A percentile compares a stretch with the other conserved stretches of the same genome.
phyloP scores from a whole-genome alignment of 2,797 vertebrate genomes.

The Poecile montanus region DNA sequence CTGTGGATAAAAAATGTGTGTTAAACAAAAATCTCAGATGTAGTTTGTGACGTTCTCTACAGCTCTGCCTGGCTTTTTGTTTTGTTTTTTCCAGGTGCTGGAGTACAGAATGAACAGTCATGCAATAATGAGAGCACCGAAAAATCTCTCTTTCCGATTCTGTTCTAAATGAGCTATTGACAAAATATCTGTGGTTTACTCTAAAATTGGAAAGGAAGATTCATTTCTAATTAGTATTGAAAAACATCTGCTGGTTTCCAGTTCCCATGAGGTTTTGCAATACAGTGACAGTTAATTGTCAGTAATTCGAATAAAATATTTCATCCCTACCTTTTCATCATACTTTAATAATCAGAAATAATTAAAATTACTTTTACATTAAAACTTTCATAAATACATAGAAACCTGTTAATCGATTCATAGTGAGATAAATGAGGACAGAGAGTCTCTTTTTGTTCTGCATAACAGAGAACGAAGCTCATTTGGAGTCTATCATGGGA shows the following conservation, averaged over 20 bases:
- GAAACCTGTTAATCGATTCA: constrained; percentile 16
- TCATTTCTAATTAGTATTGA: not conserved
- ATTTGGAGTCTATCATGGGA: constrained; percentile 9
- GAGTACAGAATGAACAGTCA: not conserved
- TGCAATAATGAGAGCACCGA: not conserved
- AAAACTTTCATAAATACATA: not conserved
- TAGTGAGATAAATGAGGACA: constrained; percentile 31
- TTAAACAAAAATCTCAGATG: not conserved
- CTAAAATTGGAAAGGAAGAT: not conserved
- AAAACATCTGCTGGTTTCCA: not conserved
- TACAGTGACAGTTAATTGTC: not conserved
- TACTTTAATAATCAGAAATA: constrained; percentile 34
- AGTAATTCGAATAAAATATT: constrained; percentile 27
- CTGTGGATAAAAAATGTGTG: not conserved
- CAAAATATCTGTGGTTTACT: not conserved
- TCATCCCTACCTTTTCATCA: not conserved
- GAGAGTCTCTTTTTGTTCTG: not conserved
- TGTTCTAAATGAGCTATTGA: not conserved
- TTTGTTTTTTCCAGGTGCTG: not conserved
- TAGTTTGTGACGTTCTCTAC: not conserved
- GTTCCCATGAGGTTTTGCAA: not conserved
- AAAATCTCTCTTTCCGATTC: not conserved
- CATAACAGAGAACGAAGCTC: not conserved
- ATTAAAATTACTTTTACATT: constrained; percentile 28
- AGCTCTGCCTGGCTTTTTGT: not conserved